Evolutionary conservation across 2,113 vertebrate genomes (phyloP), one percentile per base, ranked within the genome.

Genomic region (Pseudolaguvia tuberculata): DNA sequence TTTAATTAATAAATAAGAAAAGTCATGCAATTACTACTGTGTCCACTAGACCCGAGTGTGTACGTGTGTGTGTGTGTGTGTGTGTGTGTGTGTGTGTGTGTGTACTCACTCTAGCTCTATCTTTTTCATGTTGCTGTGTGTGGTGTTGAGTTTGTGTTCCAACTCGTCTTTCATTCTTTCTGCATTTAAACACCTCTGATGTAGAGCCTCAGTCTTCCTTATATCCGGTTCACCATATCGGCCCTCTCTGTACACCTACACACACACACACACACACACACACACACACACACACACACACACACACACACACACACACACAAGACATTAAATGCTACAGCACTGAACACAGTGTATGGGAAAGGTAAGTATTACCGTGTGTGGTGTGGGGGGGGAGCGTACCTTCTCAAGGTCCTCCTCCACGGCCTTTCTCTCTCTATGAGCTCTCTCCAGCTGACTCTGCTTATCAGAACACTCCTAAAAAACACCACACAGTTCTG

Each of bases 351-450:
- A n/a, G n/a, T n/a, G n/a, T 42, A 8, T 42, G 39, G 7, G 39
- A 7, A 42, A 9, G 39, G 4, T 42, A 25, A 17, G 58, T 11
- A 39, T 21, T 35, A n/a, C 20, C 35, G 61, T 62, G 61, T 21
- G 27, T 62, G 13, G 72, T 75, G 45, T 53, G 27, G 35, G 7
- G 62, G 15, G 69, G 59, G 61, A 51, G 50, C 67, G 88, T 88
- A 98, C 97, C 93, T 93, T 96, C 81, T 93, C 94, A 23, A 99
- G 90, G 81, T 98, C 95, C 83, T 95, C 93, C 88, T 99, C 96
- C 63, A 94, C 87, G 15, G 92, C 92, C 83, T 87, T 93, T 82
- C 93, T 96, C 83, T 97, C 96, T 79, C 93, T 92, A 75, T 92
- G 81, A 50, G 86, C 87, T 82, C 90, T 90, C 79, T 97, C 93